phyloP scores from a whole-genome alignment of 2,888 invertebrate genomes.

The Torymus tubicola region DNA sequence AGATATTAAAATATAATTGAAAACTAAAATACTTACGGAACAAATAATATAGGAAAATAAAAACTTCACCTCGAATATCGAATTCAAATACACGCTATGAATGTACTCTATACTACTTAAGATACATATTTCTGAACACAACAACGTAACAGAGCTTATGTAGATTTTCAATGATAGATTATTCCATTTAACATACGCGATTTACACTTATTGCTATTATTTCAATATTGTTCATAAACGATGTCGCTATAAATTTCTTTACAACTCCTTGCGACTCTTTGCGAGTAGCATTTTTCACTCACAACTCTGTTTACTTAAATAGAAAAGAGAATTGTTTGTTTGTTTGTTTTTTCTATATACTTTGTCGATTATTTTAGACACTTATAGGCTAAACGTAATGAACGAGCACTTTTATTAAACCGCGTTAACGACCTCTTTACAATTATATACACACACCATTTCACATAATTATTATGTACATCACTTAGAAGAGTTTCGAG shows the following conservation, averaged over 20 bases:
- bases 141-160: constrained; percentile 52
- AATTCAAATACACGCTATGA: constrained; percentile 40
- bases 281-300: constrained; percentile 18
- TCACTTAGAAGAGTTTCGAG: constrained; percentile 21
- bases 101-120: constrained; percentile 41
- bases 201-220: constrained; percentile 52
- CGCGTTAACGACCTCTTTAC: constrained; percentile 57
- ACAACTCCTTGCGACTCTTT: constrained; percentile 20
- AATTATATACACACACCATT: constrained; percentile 58
- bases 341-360: background rate
- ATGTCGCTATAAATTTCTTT: constrained; percentile 24
- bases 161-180: constrained; percentile 45
- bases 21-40: background rate
- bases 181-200: constrained; percentile 39
- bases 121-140: constrained; percentile 56
- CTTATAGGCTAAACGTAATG: constrained; percentile 40
- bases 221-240: constrained; percentile 32
- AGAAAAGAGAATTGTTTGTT: constrained; percentile 25
- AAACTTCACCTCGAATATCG: constrained; percentile 41
- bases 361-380: constrained; percentile 40
- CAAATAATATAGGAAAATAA: constrained; percentile 8
- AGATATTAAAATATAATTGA: background rate
- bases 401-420: constrained; percentile 45
- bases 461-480: constrained; percentile 56
- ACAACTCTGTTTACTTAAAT: constrained; percentile 20